phyloP scores from a whole-genome alignment of 2,113 vertebrate genomes.

The Protobothrops flavoviridis region DNA sequence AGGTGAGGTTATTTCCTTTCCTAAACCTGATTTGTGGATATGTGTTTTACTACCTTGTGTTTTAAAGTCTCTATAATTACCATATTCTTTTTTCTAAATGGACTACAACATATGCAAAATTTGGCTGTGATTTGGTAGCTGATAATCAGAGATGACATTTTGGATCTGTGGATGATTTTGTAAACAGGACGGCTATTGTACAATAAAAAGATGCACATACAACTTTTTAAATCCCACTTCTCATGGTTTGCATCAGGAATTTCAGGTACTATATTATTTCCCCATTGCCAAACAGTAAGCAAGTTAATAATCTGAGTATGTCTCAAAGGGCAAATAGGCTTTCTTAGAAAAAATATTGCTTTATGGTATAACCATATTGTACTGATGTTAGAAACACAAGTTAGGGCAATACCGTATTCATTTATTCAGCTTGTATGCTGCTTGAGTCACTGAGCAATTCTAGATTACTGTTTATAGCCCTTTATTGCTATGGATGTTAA shows the following conservation, averaged over 20 bases:
- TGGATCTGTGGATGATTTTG: background rate
- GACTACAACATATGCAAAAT: background rate
- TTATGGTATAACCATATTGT: slow-evolving; percentile 49
- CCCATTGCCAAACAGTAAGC: slow-evolving; percentile 29
- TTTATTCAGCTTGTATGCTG: background rate
- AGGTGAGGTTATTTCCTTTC: background rate
- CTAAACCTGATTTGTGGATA: background rate
- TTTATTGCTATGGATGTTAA: background rate
- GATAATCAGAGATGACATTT: slow-evolving; percentile 14
- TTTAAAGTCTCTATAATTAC: background rate
- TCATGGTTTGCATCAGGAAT: slow-evolving; percentile 34
- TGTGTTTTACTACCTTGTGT: slow-evolving; percentile 20
- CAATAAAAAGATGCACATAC: slow-evolving; percentile 1
- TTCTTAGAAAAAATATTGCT: slow-evolving; percentile 50
- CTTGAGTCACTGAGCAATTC: background rate
- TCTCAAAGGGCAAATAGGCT: slow-evolving; percentile 40
- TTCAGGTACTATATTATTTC: slow-evolving; percentile 36
- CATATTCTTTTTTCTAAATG: background rate
- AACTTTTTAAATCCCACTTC: slow-evolving; percentile 19
- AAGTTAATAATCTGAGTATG: slow-evolving; percentile 30
- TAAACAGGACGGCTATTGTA: background rate
- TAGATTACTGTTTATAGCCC: background rate
- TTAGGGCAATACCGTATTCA: background rate
- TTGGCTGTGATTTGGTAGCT: background rate
- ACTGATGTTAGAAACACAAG: slow-evolving; percentile 41